A percentile compares a stretch with the other conserved stretches of the same genome.
Evolutionary conservation across 2,113 vertebrate genomes (phyloP).

Genomic region (Noctilio leporinus): DNA sequence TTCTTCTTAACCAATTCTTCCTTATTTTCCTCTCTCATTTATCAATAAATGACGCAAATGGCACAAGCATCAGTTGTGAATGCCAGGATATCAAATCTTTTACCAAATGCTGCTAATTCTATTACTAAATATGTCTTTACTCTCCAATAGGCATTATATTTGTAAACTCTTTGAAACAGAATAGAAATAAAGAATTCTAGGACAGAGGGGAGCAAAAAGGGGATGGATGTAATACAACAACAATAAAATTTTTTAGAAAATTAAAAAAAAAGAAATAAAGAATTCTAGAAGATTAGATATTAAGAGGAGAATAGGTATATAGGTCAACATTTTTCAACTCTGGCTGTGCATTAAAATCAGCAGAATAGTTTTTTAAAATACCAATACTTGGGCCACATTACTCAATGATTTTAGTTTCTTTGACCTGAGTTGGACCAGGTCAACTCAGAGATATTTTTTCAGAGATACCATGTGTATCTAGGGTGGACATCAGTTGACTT

Average conservation of each 20-base stretch:
- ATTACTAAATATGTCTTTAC: not conserved
- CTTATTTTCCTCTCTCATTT: not conserved
- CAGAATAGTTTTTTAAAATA: not conserved
- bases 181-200: not conserved
- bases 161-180: not conserved
- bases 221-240: too few species aligned
- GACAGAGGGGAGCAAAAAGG: too few species aligned
- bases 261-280: not conserved
- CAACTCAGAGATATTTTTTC: too few species aligned
- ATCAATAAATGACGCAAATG: not conserved
- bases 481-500: not conserved
- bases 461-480: not conserved
- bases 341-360: not conserved
- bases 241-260: too few species aligned
- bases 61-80: not conserved
- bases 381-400: not conserved
- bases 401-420: not conserved
- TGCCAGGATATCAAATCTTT: not conserved
- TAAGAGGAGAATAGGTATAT: not conserved
- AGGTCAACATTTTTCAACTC: not conserved
- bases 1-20: not conserved
- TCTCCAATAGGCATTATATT: not conserved
- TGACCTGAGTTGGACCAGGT: not conserved
- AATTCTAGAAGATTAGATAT: not conserved
- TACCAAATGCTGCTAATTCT: not conserved